These are phyloP conservation scores for Zaprionus lachaisei DNA, from an alignment of 1,140 invertebrate genomes.

Conservation along the genomic window DNA sequence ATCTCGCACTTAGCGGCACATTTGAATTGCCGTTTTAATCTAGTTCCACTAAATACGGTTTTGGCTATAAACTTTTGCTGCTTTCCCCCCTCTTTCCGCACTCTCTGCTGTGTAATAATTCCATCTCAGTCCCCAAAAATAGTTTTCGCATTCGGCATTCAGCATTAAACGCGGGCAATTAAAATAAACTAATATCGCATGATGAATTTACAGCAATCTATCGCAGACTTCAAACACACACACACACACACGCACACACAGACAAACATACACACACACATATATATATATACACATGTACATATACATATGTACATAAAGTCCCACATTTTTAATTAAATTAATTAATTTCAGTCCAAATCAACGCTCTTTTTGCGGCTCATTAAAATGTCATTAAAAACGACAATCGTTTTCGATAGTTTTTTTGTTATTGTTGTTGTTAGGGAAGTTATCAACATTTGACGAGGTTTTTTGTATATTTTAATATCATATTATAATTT, in stretches of 20 bases:
- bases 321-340: conserved; percentile 52
- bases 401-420: conserved; percentile 47
- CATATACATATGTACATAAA: background rate
- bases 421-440: too few relatives aligned
- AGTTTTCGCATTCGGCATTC: conserved; percentile 36
- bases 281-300: background rate
- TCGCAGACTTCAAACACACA: background rate
- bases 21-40: conserved; percentile 41
- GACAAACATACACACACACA: background rate
- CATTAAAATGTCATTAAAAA: conserved; percentile 78
- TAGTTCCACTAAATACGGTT: conserved; percentile 39
- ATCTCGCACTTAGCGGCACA: conserved; percentile 19
- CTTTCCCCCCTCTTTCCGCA: too few relatives aligned
- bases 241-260: background rate
- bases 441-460: background rate
- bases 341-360: conserved; percentile 68
- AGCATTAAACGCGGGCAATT: conserved; percentile 33
- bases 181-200: conserved; percentile 57
- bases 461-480: conserved; percentile 9
- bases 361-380: conserved; percentile 66
- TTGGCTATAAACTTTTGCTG: conserved; percentile 22
- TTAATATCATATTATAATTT: conserved; percentile 11
- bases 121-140: conserved; percentile 34
- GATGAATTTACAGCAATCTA: conserved; percentile 42
- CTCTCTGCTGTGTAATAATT: conserved; percentile 24